phyloP scores from a whole-genome alignment of 64 coral and sea anemone species.

The Montipora sp. region DNA sequence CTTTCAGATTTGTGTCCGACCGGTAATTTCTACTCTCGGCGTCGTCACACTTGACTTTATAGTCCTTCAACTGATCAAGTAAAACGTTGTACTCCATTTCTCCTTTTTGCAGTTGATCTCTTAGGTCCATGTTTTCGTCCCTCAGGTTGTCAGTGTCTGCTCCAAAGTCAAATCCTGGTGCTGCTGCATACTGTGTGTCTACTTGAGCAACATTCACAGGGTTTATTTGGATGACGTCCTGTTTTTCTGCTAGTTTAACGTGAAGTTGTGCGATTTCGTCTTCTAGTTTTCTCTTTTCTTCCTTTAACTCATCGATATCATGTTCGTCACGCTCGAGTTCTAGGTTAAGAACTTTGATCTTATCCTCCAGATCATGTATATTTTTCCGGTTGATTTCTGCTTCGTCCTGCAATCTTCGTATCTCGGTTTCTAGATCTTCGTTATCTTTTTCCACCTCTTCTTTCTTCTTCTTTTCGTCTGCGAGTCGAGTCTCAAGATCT shows the following conservation, averaged over 20 bases:
- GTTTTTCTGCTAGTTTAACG: constrained; percentile 66
- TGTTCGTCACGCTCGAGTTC: constrained; percentile 75
- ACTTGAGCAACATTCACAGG: constrained; percentile 64
- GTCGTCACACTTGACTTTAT: constrained; percentile 67
- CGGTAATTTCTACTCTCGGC: constrained; percentile 70
- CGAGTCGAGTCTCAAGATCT: constrained; percentile 65
- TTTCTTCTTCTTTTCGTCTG: constrained; percentile 37
- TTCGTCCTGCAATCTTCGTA: constrained; percentile 60
- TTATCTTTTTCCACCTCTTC: constrained; percentile 67
- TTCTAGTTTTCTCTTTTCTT: constrained; percentile 60
- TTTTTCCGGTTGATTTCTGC: constrained; percentile 22
- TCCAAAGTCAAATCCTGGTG: constrained; percentile 80
- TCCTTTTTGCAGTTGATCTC: constrained; percentile 46
- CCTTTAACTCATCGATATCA: constrained; percentile 71
- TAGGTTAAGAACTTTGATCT: constrained; percentile 62
- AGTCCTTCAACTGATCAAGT: constrained; percentile 65
- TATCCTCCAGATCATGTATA: constrained; percentile 73
- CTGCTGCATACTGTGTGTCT: constrained; percentile 55
- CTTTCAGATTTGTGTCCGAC: constrained; percentile 57
- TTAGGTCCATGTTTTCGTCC: constrained; percentile 71
- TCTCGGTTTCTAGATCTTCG: constrained; percentile 53
- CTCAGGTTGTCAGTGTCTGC: constrained; percentile 72
- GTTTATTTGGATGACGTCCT: constrained; percentile 44
- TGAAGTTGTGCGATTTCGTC: constrained; percentile 69
- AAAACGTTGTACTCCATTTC: constrained; percentile 69